Percentiles rank a stretch among this genome's conserved stretches.
phyloP scores from a whole-genome alignment of 2,113 vertebrate species.

The Peromyscus polionotus region DNA sequence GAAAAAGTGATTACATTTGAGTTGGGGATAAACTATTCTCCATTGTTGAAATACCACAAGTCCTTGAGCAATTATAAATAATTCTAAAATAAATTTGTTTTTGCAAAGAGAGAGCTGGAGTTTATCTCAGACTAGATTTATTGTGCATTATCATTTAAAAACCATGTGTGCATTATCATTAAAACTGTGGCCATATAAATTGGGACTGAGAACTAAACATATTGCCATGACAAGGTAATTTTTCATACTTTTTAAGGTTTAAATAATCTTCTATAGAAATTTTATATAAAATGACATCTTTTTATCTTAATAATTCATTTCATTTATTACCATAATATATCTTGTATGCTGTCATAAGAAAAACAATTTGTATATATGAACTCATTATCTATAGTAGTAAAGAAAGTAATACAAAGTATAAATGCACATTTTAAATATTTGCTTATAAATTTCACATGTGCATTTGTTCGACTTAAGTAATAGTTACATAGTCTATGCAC shows the following conservation, averaged over 20 bases:
- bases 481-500: not conserved
- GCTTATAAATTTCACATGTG: not conserved
- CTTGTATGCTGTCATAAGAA: not conserved
- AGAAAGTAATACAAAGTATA: not conserved
- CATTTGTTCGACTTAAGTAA: slow-evolving; percentile 39
- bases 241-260: slow-evolving; percentile 9
- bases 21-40: not conserved
- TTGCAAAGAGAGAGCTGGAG: slow-evolving; percentile 27
- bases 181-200: slow-evolving; percentile 9
- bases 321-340: not conserved
- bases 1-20: slow-evolving; percentile 11
- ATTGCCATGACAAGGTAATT: not conserved
- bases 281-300: not conserved
- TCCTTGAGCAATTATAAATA: not conserved
- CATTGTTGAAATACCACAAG: not conserved
- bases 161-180: not conserved
- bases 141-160: not conserved
- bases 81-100: slow-evolving; percentile 57
- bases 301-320: not conserved
- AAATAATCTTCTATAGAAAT: slow-evolving; percentile 36
- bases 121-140: slow-evolving; percentile 15
- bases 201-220: not conserved
- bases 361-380: not conserved
- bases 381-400: not conserved
- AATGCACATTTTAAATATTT: not conserved